phyloP scores from a whole-genome alignment of 2,888 invertebrate species.

The Dicycla oo region DNA sequence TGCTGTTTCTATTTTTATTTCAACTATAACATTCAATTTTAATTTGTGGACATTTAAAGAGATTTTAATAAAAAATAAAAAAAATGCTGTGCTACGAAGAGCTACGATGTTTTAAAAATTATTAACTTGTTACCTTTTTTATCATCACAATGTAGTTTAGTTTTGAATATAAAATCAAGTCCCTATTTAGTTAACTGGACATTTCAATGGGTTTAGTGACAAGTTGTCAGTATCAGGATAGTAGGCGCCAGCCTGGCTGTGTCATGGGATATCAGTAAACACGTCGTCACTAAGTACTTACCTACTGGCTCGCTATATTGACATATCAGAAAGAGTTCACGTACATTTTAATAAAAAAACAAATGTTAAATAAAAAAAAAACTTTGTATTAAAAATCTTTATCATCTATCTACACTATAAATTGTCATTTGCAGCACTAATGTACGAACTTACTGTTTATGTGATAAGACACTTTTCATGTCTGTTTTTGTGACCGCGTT shows the following conservation, averaged over 20 bases:
- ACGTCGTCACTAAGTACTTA: conserved; percentile 17
- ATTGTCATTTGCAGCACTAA: too few relatives aligned
- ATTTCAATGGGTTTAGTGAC: conserved; percentile 4
- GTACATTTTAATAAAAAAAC: neutral
- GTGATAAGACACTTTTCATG: too few relatives aligned
- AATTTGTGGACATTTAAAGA: neutral
- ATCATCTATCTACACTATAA: neutral
- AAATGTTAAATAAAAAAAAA: neutral
- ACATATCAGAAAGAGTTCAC: conserved; percentile 10
- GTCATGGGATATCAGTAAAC: conserved; percentile 40
- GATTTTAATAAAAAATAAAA: too few relatives aligned
- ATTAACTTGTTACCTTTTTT: neutral
- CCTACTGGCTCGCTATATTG: conserved; percentile 6
- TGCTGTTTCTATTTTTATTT: neutral
- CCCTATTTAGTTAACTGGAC: neutral
- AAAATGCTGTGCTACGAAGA: neutral
- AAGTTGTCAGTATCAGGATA: conserved; percentile 1
- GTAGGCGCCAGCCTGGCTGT: conserved; percentile 33
- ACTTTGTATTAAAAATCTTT: neutral
- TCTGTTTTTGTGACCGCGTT: neutral
- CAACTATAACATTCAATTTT: neutral
- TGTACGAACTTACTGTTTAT: too few relatives aligned
- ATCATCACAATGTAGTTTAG: neutral
- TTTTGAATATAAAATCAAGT: neutral
- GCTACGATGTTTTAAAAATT: too few relatives aligned